Percentiles rank a stretch among this genome's conserved stretches.
phyloP scores from a whole-genome alignment of 2,888 invertebrate genomes.

The Crematogaster levior region DNA sequence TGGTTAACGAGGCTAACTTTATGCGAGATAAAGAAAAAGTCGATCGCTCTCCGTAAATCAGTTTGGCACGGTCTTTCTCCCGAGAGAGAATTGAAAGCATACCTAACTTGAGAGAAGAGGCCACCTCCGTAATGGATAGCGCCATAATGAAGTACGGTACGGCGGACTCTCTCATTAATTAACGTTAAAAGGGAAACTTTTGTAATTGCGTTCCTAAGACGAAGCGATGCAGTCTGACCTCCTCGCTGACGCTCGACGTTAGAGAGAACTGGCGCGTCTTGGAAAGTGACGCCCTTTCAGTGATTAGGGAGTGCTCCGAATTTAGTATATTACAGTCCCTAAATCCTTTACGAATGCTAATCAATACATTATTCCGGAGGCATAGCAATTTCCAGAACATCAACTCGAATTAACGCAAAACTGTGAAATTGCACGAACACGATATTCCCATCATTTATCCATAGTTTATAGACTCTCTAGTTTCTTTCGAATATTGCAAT shows the following conservation, averaged over 20 bases:
- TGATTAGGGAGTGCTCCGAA: constrained; percentile 48
- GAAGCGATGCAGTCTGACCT: constrained; percentile 64
- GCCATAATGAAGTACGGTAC: constrained; percentile 67
- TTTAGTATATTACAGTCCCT: constrained; percentile 26
- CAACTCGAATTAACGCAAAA: background rate
- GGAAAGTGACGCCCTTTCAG: constrained; percentile 12
- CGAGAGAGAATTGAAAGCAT: constrained; percentile 68
- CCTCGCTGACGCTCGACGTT: constrained; percentile 36
- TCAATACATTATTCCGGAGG: background rate
- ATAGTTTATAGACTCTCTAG: background rate
- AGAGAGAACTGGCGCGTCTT: constrained; percentile 47
- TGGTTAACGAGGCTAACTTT: constrained; percentile 73
- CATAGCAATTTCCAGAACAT: background rate
- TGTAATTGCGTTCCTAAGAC: constrained; percentile 70
- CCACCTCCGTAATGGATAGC: constrained; percentile 66
- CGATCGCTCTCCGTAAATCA: constrained; percentile 60
- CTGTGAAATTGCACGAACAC: background rate
- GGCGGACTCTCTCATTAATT: constrained; percentile 70
- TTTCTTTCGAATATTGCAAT: background rate
- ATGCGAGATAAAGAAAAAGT: constrained; percentile 62
- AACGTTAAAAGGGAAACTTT: constrained; percentile 74
- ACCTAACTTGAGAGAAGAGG: constrained; percentile 60
- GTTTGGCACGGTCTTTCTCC: constrained; percentile 59
- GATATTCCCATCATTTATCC: background rate
- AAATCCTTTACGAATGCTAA: background rate